phyloP scores from a whole-genome alignment of 1,140 invertebrate species.

The Linepithema humile region DNA sequence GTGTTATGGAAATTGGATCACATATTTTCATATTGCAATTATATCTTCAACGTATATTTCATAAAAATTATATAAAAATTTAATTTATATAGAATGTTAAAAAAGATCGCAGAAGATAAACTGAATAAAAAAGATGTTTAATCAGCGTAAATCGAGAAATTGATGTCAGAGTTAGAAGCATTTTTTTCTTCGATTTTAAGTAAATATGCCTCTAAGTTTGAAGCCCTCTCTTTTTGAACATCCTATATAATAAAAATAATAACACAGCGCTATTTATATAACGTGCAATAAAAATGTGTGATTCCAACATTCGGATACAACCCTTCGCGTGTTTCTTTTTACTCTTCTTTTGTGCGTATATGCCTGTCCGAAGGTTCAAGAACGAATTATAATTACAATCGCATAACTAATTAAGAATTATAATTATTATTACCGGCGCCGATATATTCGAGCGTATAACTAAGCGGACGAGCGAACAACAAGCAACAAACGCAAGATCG shows the following conservation, averaged over 20 bases:
- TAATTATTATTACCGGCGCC: constrained; percentile 58
- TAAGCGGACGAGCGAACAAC: background rate
- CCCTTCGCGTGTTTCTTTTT: constrained; percentile 59
- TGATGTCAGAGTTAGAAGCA: background rate
- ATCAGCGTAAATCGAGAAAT: background rate
- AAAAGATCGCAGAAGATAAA: too few species aligned
- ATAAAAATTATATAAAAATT: too few species aligned
- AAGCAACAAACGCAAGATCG: background rate
- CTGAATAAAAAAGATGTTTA: background rate
- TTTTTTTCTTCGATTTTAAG: background rate
- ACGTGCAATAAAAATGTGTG: constrained; percentile 8
- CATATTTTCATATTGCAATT: too few species aligned
- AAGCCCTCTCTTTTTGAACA: background rate
- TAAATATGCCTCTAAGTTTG: background rate
- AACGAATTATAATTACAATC: constrained; percentile 63
- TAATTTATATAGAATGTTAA: too few species aligned
- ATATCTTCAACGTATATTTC: too few species aligned
- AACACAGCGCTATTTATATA: constrained; percentile 28
- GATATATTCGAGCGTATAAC: constrained; percentile 17
- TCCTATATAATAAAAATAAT: constrained; percentile 28
- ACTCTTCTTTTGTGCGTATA: background rate
- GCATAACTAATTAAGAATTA: background rate
- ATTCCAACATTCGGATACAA: constrained; percentile 72
- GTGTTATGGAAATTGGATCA: too few species aligned
- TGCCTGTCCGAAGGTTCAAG: constrained; percentile 36